These are phyloP conservation scores for Harlomillsia oculata DNA, from an alignment of 1,140 invertebrate species.

Conservation along the genomic window DNA sequence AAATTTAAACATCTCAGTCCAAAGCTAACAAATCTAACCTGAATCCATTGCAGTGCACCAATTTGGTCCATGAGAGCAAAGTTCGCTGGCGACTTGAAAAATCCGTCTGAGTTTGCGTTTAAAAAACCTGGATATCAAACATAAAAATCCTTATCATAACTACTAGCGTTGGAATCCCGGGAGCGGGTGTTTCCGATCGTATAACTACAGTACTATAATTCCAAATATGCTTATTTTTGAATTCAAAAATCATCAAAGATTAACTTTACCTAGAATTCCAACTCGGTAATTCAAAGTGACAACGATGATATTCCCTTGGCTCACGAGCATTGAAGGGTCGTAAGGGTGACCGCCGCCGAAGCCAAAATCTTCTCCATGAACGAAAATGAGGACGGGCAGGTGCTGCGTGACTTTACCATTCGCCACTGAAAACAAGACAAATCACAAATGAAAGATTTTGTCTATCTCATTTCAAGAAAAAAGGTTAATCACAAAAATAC, in stretches of 20 bases:
- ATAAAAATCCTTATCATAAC: too few species aligned
- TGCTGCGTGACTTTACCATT: slow-evolving; percentile 7
- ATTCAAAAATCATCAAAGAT: slow-evolving; percentile 13
- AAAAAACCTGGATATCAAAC: slow-evolving; percentile 59
- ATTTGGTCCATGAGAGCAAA: slow-evolving; percentile 59
- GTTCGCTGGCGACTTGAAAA: slow-evolving; percentile 73
- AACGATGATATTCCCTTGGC: slow-evolving; percentile 82
- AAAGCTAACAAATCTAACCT: too few species aligned
- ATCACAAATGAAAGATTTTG: too few species aligned
- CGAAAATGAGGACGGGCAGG: slow-evolving; percentile 74
- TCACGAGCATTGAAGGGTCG: slow-evolving; percentile 82
- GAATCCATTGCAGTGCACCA: slow-evolving; percentile 69
- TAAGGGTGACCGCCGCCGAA: slow-evolving; percentile 85
- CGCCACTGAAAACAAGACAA: slow-evolving; percentile 26
- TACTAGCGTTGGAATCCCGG: too few species aligned
- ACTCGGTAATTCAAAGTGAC: slow-evolving; percentile 94
- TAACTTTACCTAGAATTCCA: slow-evolving; percentile 79
- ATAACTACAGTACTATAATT: too few species aligned
- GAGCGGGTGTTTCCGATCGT: too few species aligned
- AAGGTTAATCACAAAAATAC: too few species aligned
- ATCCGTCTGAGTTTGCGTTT: slow-evolving; percentile 74
- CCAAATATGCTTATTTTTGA: too few species aligned
- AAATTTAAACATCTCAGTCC: too few species aligned
- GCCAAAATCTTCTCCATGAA: slow-evolving; percentile 90
- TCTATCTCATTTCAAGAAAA: too few species aligned